These are phyloP conservation scores for Epizoanthus stellaris DNA, from an alignment of 92 coral and sea anemone genomes.

Conservation along the genomic window DNA sequence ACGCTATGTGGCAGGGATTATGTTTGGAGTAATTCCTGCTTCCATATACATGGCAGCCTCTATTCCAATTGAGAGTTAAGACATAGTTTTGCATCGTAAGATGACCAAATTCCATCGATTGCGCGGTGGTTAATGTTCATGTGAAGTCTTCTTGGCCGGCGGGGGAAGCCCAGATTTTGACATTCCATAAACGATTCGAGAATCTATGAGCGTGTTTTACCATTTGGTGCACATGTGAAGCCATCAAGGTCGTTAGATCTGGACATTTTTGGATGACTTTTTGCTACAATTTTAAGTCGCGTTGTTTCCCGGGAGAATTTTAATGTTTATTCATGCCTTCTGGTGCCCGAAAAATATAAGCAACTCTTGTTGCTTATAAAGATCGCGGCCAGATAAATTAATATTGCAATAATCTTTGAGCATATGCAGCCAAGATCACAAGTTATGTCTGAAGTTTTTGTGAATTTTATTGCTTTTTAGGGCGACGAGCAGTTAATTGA, in stretches of 20 bases:
- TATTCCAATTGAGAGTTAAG: not conserved
- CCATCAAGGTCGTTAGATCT: not conserved
- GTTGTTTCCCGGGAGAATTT: constrained; percentile 13
- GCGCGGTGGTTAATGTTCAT: not conserved
- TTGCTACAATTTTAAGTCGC: not conserved
- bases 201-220: not conserved
- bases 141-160: not conserved
- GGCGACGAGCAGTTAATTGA: constrained; percentile 94
- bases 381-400: constrained; percentile 8
- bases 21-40: constrained; percentile 14
- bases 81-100: constrained; percentile 1
- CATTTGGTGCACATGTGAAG: not conserved
- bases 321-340: constrained; percentile 12
- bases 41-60: not conserved
- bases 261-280: not conserved
- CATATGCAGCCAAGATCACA: constrained; percentile 1
- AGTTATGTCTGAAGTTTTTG: not conserved
- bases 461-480: constrained; percentile 58
- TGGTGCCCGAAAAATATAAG: constrained; percentile 16
- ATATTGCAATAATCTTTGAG: constrained; percentile 15
- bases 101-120: not conserved
- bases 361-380: not conserved
- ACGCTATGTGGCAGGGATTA: constrained; percentile 26
- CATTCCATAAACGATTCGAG: constrained; percentile 23
- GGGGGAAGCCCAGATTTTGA: constrained; percentile 9